Base-by-base conservation (phyloP, 2,888 invertebrate genomes). In the Dioctria rufipes region DNA sequence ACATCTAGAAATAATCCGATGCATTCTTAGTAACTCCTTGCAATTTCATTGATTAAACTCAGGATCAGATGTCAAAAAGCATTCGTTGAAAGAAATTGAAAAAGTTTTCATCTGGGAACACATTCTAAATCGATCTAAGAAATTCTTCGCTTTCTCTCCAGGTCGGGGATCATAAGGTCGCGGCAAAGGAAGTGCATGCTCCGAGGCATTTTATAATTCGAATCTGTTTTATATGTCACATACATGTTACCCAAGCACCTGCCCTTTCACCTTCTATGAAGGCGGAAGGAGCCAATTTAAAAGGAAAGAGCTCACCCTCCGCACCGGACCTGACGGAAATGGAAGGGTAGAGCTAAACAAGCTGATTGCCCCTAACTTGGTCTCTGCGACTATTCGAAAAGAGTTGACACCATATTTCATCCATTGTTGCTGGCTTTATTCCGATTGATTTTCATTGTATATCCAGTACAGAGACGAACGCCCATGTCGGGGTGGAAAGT, bases 1-100 rank as follows among this genome's bases (percentile, higher is more conserved):
- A 25, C 25, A 25, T 25, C 25, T 25, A 25, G 25, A 25, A 25
- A 25, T 25, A 25, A 25, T 25, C 25, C 25, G 25, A 25, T 25
- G 25, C 25, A 25, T 25, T 25, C 25, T 25, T 25, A 25, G 25
- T 25, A 25, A 69, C 51, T 69, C 49, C 51, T 51, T 49, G 37
- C 25, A 49, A 37, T 6, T 51, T 4, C 37, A 51, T 69, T 69
- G 37, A 39, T 51, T 69, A 40, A 42, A 69, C 51, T 25, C 9
- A n/a, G n/a, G 40, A 49, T 69, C 51, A 69, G 51, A 69, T 69
- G 69, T 69, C 69, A 69, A 69, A 37, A 37, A 8, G 37, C 46
- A 11, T 3, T 69, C 69, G 69, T 25, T 69, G 69, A 69, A 51
- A 51, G 69, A 69, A 39, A 69, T 69, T 69, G 69, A 39, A 69